phyloP scores from a whole-genome alignment of 2,888 invertebrate genomes.

The Gonocerus acuteangulatus region DNA sequence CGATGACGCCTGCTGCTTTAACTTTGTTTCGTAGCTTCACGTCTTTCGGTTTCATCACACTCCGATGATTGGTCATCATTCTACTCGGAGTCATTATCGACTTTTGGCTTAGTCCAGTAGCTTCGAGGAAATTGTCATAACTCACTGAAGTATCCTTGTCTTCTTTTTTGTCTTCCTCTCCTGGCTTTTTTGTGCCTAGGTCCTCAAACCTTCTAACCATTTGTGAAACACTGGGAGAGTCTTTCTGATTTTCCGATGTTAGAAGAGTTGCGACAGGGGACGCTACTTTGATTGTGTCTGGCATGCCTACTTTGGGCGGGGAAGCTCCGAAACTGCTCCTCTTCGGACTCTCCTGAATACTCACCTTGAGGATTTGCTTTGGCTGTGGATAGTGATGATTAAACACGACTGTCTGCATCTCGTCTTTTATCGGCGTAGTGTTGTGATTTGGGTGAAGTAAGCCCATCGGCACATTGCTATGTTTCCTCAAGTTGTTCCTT shows the following conservation, averaged over 20 bases:
- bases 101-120: constrained; percentile 71
- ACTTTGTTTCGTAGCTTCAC: constrained; percentile 66
- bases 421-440: constrained; percentile 19
- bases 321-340: constrained; percentile 28
- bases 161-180: constrained; percentile 41
- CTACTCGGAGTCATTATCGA: constrained; percentile 62
- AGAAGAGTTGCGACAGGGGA: constrained; percentile 36
- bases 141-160: constrained; percentile 29
- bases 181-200: constrained; percentile 40
- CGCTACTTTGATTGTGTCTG: constrained; percentile 36
- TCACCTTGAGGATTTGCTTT: constrained; percentile 29
- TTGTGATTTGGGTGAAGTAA: constrained; percentile 35
- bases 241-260: constrained; percentile 35
- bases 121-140: constrained; percentile 70
- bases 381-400: constrained; percentile 23
- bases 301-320: constrained; percentile 34
- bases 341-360: constrained; percentile 32
- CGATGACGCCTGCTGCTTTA: constrained; percentile 49
- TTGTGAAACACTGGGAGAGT: constrained; percentile 39
- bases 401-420: constrained; percentile 21
- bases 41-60: constrained; percentile 68
- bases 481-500: constrained; percentile 30
- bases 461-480: constrained; percentile 32
- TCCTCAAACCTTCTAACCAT: constrained; percentile 39
- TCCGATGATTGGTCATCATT: constrained; percentile 66